Conservation (phyloP, 1,140 invertebrate genomes). For the Pachyrhynchus sulphureomaculatus region DNA sequence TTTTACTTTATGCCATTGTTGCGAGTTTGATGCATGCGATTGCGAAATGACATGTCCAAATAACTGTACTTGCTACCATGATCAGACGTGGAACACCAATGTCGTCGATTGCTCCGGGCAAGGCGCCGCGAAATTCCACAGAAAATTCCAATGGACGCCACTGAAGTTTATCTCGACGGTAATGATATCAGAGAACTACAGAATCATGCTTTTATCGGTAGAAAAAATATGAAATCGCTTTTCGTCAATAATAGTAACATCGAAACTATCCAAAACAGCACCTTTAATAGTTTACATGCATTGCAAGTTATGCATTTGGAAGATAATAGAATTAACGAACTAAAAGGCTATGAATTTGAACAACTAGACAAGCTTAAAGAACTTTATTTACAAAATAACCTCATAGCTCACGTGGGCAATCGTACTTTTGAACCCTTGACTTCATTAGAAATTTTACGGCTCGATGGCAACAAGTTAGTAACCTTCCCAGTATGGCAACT, state of each 20-base stretch:
- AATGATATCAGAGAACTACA: conserved; percentile 82
- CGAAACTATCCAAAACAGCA: conserved; percentile 85
- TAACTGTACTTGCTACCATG: conserved; percentile 90
- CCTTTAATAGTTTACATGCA: conserved; percentile 84
- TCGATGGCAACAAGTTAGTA: conserved; percentile 82
- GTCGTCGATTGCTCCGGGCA: conserved; percentile 87
- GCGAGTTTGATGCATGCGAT: conserved; percentile 92
- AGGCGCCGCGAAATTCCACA: conserved; percentile 74
- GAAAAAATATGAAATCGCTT: conserved; percentile 83
- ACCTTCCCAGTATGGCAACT: conserved; percentile 84
- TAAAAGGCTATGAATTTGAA: conserved; percentile 90
- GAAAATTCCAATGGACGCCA: conserved; percentile 90
- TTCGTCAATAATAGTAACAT: conserved; percentile 85
- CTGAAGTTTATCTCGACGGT: conserved; percentile 87
- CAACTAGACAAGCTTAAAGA: conserved; percentile 77
- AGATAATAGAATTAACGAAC: conserved; percentile 75
- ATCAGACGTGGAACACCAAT: conserved; percentile 89
- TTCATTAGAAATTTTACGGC: conserved; percentile 75
- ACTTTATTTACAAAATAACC: conserved; percentile 85
- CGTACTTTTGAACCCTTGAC: conserved; percentile 74
- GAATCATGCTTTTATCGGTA: conserved; percentile 87
- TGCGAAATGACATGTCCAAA: conserved; percentile 93
- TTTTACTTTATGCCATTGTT: conserved; percentile 90
- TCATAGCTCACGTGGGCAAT: conserved; percentile 76
- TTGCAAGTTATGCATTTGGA: conserved; percentile 82